A percentile compares a stretch with the other conserved stretches of the same genome.
Conservation (phyloP, 2,888 invertebrate species). For the Pediacus dermestoides region DNA sequence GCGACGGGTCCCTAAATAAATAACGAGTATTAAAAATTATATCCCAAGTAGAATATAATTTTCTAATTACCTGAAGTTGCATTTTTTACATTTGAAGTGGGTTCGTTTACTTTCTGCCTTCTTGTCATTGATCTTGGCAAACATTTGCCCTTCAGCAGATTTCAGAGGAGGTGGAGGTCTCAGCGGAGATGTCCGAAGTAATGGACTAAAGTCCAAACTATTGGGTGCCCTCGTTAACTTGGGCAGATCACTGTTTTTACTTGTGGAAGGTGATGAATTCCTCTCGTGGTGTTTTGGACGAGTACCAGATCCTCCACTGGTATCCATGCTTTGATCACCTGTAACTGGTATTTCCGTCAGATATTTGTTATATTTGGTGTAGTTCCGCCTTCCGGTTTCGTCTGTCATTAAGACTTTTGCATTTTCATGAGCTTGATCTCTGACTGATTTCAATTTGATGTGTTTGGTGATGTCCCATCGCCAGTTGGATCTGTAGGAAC, state of each 20-base stretch:
- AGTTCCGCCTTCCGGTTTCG: slow-evolving; percentile 85
- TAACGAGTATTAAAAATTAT: background rate
- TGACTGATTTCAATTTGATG: slow-evolving; percentile 82
- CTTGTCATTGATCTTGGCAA: slow-evolving; percentile 45
- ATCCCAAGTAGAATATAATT: background rate
- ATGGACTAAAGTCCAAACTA: slow-evolving; percentile 37
- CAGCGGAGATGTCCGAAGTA: slow-evolving; percentile 29
- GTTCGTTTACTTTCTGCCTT: slow-evolving; percentile 65
- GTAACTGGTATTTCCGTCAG: slow-evolving; percentile 59
- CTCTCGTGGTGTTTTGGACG: slow-evolving; percentile 40
- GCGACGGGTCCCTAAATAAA: slow-evolving; percentile 57
- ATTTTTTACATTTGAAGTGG: slow-evolving; percentile 87
- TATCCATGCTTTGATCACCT: slow-evolving; percentile 43
- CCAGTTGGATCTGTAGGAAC: slow-evolving; percentile 93
- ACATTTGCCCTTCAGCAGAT: background rate
- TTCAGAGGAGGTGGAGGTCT: slow-evolving; percentile 2
- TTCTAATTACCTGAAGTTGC: slow-evolving; percentile 72
- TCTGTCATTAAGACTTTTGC: slow-evolving; percentile 87
- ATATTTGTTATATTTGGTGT: slow-evolving; percentile 90
- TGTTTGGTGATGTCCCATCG: slow-evolving; percentile 96
- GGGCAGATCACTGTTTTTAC: slow-evolving; percentile 34
- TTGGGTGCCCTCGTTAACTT: slow-evolving; percentile 33
- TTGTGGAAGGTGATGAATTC: slow-evolving; percentile 33
- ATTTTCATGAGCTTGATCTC: slow-evolving; percentile 76
- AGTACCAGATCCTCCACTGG: slow-evolving; percentile 48